Percentiles rank a stretch among this genome's conserved stretches.
Evolutionary conservation across 2,797 vertebrate species (phyloP).

Genomic region (Tinamus major): DNA sequence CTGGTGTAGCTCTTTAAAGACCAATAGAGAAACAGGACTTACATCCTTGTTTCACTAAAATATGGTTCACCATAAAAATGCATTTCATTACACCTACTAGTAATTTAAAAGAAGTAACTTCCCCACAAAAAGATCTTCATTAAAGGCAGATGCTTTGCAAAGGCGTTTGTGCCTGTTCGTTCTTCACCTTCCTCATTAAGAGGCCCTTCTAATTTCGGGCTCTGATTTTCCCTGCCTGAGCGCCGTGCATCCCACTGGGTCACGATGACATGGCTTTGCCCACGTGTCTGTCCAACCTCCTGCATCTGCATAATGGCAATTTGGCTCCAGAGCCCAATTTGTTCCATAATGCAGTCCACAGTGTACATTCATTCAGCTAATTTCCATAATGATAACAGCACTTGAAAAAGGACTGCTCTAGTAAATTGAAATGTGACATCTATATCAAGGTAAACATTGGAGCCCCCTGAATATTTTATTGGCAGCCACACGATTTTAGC

Average conservation of each 20-base stretch:
- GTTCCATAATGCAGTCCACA: neutral
- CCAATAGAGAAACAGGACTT: neutral
- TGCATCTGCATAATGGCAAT: neutral
- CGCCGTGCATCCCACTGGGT: neutral
- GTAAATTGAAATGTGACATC: constrained; percentile 49
- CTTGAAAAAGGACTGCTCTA: constrained; percentile 1
- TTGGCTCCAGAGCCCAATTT: constrained; percentile 20
- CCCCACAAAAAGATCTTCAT: neutral
- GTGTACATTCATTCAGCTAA: constrained; percentile 25
- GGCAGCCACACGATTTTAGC: neutral
- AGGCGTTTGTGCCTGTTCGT: constrained; percentile 3
- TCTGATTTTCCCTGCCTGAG: neutral
- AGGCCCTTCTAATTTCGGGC: neutral
- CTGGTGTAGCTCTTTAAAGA: neutral
- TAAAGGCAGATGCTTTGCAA: constrained; percentile 28
- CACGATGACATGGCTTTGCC: neutral
- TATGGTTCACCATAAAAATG: neutral
- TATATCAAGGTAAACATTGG: constrained; percentile 29
- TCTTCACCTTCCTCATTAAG: constrained; percentile 36
- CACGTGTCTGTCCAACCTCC: fast-evolving
- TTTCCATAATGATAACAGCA: constrained; percentile 50
- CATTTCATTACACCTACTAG: neutral
- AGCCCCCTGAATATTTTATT: constrained; percentile 32
- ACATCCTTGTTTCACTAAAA: neutral
- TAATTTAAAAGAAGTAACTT: constrained; percentile 13